Conservation (phyloP, 2,888 invertebrate species). For the Leptopilina drosophilae region DNA sequence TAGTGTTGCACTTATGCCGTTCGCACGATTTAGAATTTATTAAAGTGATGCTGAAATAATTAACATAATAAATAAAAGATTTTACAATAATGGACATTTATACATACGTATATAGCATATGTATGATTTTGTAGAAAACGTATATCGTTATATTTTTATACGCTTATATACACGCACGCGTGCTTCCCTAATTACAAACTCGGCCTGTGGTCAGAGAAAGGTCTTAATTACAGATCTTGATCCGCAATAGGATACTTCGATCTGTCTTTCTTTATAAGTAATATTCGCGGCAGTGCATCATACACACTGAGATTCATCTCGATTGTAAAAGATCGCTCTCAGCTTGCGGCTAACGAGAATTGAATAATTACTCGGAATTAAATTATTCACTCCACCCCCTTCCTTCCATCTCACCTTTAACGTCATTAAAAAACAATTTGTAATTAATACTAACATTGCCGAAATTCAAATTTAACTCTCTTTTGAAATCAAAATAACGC, state of each 20-base stretch:
- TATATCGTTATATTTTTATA: neutral
- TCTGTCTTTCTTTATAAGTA: conserved; percentile 21
- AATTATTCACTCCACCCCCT: neutral
- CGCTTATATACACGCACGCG: conserved; percentile 52
- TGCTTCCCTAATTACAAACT: conserved; percentile 61
- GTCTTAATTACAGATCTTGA: conserved; percentile 64
- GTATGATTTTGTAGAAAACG: no score
- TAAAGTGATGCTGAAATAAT: no score
- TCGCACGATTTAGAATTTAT: no score
- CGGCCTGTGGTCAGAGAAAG: conserved; percentile 58
- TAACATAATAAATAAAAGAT: no score
- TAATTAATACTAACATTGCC: conserved; percentile 68
- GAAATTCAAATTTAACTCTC: conserved; percentile 58
- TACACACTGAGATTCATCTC: conserved; percentile 2
- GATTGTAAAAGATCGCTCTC: conserved; percentile 8
- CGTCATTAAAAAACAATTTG: conserved; percentile 9
- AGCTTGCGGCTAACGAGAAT: conserved; percentile 8
- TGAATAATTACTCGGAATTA: neutral
- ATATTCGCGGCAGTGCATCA: conserved; percentile 1
- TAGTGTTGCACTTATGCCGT: no score
- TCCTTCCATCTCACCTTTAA: no score
- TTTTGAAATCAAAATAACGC: no score
- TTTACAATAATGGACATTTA: no score
- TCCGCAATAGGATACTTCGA: conserved; percentile 54
- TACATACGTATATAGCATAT: no score